phyloP scores from a whole-genome alignment of 2,888 invertebrate genomes.

The Clusia tigrina region DNA sequence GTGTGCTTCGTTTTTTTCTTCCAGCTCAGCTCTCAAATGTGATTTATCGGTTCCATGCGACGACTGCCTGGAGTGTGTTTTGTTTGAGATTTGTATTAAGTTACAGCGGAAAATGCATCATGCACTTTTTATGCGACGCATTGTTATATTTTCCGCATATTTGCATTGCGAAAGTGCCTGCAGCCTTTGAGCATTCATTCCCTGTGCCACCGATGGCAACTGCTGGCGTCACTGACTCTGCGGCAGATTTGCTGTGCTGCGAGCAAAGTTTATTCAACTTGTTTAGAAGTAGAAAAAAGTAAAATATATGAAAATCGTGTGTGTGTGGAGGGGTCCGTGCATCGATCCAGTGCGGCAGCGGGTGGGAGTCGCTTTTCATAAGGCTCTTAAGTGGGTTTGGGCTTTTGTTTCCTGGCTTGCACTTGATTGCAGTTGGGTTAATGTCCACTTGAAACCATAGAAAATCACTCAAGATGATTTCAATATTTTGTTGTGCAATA shows the following conservation, averaged over 20 bases:
- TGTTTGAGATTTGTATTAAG: not conserved
- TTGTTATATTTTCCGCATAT: conserved; percentile 7
- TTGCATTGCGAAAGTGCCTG: not conserved
- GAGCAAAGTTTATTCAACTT: conserved; percentile 7
- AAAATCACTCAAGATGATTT: not conserved
- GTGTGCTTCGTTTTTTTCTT: conserved; percentile 4
- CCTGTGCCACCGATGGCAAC: not conserved
- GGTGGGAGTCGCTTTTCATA: not conserved
- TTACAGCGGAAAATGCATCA: conserved; percentile 4
- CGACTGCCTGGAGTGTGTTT: not conserved
- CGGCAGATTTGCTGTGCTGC: not conserved
- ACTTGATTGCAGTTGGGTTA: not conserved
- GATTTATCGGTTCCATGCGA: conserved; percentile 15
- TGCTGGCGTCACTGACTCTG: conserved; percentile 3
- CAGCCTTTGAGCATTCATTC: not conserved
- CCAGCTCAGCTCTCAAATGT: conserved; percentile 1
- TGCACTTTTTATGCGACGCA: not conserved
- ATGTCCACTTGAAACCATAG: conserved; percentile 10
- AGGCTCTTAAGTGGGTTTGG: not conserved
- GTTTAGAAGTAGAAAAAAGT: too few relatives aligned
- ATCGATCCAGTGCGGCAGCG: not conserved
- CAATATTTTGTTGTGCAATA: not conserved
- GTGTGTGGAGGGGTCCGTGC: not conserved
- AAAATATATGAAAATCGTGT: not conserved
- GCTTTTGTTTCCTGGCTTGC: not conserved